Base-by-base conservation (phyloP, 2,797 vertebrate species). In the Macroramphosus scolopax region DNA sequence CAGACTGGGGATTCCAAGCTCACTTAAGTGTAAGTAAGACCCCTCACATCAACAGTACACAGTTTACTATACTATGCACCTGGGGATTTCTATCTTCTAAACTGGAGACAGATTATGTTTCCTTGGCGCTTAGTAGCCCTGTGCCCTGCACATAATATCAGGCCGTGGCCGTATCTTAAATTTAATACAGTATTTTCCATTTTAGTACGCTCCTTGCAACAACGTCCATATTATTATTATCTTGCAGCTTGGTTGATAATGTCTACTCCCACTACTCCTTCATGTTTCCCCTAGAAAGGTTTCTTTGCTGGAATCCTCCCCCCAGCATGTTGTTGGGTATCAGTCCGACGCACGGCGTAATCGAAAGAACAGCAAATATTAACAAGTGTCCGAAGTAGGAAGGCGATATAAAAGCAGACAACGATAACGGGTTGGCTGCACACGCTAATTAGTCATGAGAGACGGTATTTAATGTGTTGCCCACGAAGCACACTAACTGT, bases 11-110 rank as follows among this genome's bases (percentile, higher is more conserved):
- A 63, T 53, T 17, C 17, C 4, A 4, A 26, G 26, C 40, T 57
- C 48, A 35, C 42, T 55, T 46, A 35, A 39, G 50, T 53, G n/a
- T 30, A 71, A 45, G 35, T 56, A 60, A 69, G 30, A 40, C 30
- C 46, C 18, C 28, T 53, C 40, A 49, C 34, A 50, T 51, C 33
- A 39, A 45, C 36, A 39, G 44, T 32, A 25, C 17, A 20, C 35
- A 31, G 34, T 66, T 63, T 53, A 51, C 41, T 3, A 14, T 40
- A 25, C 6, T 1, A 30, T 32, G 25, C 63, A 35, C 38, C 48
- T 25, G 32, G 57, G 64, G 15, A 63, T 53, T 49, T 30, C 17
- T 47, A 9, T 45, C 29, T 34, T 64, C 54, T 53, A 49, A 47
- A 52, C 39, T 51, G 34, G n/a, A 55, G 46, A 40, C 41, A 31